Percentiles rank a stretch among this genome's conserved stretches.
Evolutionary conservation across 2,797 vertebrate species (phyloP).

Genomic region (Lutjanus campechanus): DNA sequence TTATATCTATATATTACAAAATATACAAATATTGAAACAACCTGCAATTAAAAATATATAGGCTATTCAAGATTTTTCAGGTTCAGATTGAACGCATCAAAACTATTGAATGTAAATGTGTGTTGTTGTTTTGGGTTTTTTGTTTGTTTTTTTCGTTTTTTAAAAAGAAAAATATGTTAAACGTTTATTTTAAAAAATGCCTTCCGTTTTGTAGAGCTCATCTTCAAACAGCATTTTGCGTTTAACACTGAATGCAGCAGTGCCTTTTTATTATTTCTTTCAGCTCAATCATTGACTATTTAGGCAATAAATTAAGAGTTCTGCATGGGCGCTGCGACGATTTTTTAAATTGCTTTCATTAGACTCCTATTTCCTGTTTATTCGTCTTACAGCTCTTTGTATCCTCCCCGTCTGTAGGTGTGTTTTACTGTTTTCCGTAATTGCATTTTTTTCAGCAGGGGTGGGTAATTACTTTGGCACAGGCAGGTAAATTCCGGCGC

Average conservation of each 20-base stretch:
- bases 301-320: constrained; percentile 41
- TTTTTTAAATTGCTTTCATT: constrained; percentile 68
- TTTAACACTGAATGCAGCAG: constrained; percentile 5
- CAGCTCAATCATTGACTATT: constrained; percentile 43
- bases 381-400: constrained; percentile 60
- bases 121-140: no score
- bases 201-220: not conserved
- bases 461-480: constrained; percentile 75
- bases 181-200: no score
- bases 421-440: constrained; percentile 62
- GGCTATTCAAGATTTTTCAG: not conserved
- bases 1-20: not conserved
- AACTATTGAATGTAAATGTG: not conserved
- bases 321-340: constrained; percentile 39
- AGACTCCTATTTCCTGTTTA: constrained; percentile 56
- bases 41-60: not conserved
- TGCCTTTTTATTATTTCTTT: constrained; percentile 40
- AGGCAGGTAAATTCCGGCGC: constrained; percentile 71
- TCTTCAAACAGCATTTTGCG: not conserved
- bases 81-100: constrained; percentile 19
- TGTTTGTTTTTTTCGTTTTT: no score
- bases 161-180: no score
- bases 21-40: not conserved
- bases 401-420: constrained; percentile 50
- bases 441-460: constrained; percentile 66